Conservation (phyloP, 2,888 invertebrate species). For the Eilema depressum region DNA sequence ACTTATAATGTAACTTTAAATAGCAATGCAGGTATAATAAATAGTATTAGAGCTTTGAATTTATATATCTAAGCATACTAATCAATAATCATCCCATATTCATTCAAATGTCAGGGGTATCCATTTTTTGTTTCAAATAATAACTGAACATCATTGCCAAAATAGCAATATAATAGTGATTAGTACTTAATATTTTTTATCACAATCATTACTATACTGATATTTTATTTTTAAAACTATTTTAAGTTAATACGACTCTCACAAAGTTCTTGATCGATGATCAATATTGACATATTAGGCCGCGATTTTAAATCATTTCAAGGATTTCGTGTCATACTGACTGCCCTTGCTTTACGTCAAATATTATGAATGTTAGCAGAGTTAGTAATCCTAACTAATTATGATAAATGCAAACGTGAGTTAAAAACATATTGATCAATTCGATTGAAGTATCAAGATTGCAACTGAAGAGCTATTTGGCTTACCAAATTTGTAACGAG, state of each 20-base stretch:
- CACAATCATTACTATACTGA: no score
- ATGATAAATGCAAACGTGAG: background rate
- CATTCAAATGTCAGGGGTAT: background rate
- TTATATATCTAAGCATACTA: no score
- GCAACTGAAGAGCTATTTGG: no score
- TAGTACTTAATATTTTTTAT: no score
- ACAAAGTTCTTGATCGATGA: conserved; percentile 48
- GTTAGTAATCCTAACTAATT: no score
- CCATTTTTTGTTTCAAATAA: background rate
- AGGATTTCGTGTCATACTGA: conserved; percentile 45
- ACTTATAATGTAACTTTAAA: no score
- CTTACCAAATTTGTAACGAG: no score
- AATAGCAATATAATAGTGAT: no score
- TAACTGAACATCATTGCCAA: background rate
- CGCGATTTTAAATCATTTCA: conserved; percentile 45
- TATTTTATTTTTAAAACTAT: background rate
- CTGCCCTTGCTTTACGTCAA: conserved; percentile 49
- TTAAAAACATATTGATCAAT: background rate
- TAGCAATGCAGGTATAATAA: no score
- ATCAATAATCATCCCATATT: background rate
- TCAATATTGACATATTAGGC: conserved; percentile 44
- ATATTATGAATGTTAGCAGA: conserved; percentile 24
- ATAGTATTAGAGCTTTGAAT: no score
- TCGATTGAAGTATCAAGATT: no score
- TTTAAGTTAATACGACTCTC: conserved; percentile 6